Evolutionary conservation across 2,797 vertebrate genomes (phyloP), one percentile per base, ranked within the genome.

Genomic region (Molothrus ater): DNA sequence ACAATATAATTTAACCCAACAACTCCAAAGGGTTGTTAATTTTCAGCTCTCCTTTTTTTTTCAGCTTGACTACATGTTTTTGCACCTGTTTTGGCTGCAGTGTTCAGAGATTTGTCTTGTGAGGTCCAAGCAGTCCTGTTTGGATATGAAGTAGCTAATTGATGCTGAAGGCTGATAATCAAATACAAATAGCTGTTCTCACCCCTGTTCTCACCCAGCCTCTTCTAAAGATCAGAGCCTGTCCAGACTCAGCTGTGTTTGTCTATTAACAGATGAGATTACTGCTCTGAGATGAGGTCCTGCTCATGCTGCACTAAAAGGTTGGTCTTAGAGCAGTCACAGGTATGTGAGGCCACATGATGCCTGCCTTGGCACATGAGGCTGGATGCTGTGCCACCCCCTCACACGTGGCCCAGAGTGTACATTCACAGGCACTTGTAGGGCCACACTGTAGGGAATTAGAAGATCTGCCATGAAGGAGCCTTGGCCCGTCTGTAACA

Each of bases 371-470:
- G 36, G 84, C 78, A 38, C 17, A 38, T 1, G 6, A 11, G 38
- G 51, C 8, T 64, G 47, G 28, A 1, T 66, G 61, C 88, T 75
- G 51, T 60, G 34, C 51, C 85, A 14, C 21, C 7, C 8, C 8
- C 40, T 69, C 42, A 11, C 20, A 11, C 0, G 0, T 34, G 34
- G 54, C 68, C 65, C 59, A 22, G 20, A 36, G 26, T 2, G 0
- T 54, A 22, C 3, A 2, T 45, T 82, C 59, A 38, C n/a, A 48
- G 53, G 19, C 42, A 31, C 45, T 69, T 66, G 24, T 21, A 54
- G 29, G 32, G 40, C n/a, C 69, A 57, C 2, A 4, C 20, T n/a
- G 6, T 4, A 24, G 50, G 42, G 38, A 83, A 38, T n/a, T 31
- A 76, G 17, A 26, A 69, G 7, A 26, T 82, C 54, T 90, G 38